Evolutionary conservation across 2,888 invertebrate genomes (phyloP).

Genomic region (Plemyria rubiginata): DNA sequence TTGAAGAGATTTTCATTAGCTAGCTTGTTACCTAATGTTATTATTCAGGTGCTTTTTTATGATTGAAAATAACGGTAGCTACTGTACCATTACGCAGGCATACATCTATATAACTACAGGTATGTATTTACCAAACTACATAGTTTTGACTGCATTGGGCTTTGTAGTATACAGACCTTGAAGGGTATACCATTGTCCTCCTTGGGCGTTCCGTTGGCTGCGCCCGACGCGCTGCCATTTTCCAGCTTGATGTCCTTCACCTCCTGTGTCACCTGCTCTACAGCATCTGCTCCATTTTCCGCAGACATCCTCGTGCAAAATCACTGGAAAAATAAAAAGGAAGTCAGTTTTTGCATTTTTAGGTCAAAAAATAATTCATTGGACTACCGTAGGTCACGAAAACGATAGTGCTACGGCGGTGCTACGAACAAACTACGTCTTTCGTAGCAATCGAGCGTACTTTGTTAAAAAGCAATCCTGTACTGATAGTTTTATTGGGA

Average conservation of each 20-base stretch:
- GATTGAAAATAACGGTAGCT: not conserved
- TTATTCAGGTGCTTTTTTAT: not conserved
- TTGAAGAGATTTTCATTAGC: not conserved
- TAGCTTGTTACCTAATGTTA: not conserved
- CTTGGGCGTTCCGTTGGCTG: conserved; percentile 74
- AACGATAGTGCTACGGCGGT: not conserved
- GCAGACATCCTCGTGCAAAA: conserved; percentile 61
- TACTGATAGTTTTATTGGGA: not conserved
- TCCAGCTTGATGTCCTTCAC: conserved; percentile 84
- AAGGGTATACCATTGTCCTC: conserved; percentile 67
- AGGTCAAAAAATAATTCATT: not conserved
- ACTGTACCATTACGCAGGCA: not conserved
- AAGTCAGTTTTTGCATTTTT: too few relatives aligned
- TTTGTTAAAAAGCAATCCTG: too few relatives aligned
- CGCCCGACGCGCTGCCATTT: conserved; percentile 75
- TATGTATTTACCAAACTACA: not conserved
- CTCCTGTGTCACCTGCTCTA: conserved; percentile 74
- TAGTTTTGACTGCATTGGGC: not conserved
- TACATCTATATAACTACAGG: not conserved
- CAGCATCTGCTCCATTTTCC: conserved; percentile 60
- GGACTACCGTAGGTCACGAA: not conserved
- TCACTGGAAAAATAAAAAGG: conserved; percentile 48
- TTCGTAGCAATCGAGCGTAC: not conserved
- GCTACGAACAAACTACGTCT: not conserved
- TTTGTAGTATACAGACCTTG: conserved; percentile 41